These are phyloP conservation scores for Lerema accius DNA, from an alignment of 1,140 invertebrate genomes.

Conservation along the genomic window DNA sequence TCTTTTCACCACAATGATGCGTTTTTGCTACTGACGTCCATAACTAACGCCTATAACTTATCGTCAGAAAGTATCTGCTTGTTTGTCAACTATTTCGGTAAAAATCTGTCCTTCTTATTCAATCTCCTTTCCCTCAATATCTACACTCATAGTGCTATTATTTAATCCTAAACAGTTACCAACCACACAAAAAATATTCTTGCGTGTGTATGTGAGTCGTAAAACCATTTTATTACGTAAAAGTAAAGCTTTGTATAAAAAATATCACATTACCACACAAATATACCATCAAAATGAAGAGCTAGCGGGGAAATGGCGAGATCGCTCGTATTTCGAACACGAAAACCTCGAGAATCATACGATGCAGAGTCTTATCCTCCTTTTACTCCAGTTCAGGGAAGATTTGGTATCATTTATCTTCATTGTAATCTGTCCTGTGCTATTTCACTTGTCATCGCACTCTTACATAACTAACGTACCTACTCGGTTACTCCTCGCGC, in stretches of 20 bases:
- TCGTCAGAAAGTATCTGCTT: no score
- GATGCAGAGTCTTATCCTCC: conserved; percentile 12
- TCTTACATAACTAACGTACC: conserved; percentile 10
- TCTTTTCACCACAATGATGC: no score
- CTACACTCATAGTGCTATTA: no score
- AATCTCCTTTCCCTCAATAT: no score
- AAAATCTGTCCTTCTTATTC: no score
- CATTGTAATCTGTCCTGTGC: conserved; percentile 14
- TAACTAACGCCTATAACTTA: no score
- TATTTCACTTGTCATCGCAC: conserved; percentile 14
- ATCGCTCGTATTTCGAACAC: conserved; percentile 9
- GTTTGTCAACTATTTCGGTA: no score
- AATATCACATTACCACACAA: conserved; percentile 4
- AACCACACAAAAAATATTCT: no score
- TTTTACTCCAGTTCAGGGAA: conserved; percentile 5
- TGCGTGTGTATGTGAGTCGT: no score
- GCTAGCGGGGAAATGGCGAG: conserved; percentile 5
- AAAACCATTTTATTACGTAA: background rate
- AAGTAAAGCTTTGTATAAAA: conserved; percentile 2
- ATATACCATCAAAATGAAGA: conserved; percentile 11
- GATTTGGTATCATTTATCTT: conserved; percentile 13
- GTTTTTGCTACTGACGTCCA: no score
- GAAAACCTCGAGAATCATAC: conserved; percentile 17
- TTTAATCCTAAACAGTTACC: no score
- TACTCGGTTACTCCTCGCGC: background rate